Conservation (phyloP, 2,113 vertebrate genomes). For the Mustela nigripes region DNA sequence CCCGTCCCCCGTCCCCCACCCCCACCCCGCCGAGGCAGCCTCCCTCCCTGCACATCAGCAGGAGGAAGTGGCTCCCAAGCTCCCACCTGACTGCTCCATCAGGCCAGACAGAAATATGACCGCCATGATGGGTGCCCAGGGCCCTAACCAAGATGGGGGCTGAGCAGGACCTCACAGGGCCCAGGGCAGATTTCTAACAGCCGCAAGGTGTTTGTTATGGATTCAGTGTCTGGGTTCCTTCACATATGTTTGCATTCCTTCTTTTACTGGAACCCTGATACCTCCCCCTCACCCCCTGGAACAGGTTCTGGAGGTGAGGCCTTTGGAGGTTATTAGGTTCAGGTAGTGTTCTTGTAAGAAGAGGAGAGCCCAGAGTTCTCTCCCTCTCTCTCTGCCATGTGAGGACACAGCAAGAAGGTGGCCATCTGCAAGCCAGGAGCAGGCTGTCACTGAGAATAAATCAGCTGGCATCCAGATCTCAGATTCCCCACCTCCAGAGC, state of each 20-base stretch:
- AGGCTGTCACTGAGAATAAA: not conserved
- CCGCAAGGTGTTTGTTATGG: not conserved
- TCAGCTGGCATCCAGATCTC: not conserved
- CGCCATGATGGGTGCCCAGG: rapidly evolving
- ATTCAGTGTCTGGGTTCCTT: not conserved
- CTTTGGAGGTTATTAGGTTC: not conserved
- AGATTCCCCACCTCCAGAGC: not conserved
- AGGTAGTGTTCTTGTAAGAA: not conserved
- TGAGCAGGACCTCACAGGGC: not conserved
- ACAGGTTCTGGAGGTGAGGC: not conserved
- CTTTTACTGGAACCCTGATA: not conserved
- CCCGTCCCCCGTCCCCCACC: not conserved
- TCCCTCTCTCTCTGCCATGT: not conserved
- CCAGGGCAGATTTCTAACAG: not conserved
- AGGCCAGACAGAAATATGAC: not conserved
- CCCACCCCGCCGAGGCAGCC: slow-evolving; percentile 74
- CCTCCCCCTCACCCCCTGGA: no score
- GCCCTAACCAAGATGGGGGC: not conserved
- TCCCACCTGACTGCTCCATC: slow-evolving; percentile 56
- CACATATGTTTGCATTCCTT: not conserved
- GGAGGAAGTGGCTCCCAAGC: slow-evolving; percentile 6
- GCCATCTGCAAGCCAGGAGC: not conserved
- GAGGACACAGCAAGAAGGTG: not conserved
- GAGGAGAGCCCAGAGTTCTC: not conserved
- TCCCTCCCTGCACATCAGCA: slow-evolving; percentile 49